These are phyloP conservation scores for Stenotaenia linearis DNA, from an alignment of 2,888 invertebrate species.

Conservation along the genomic window DNA sequence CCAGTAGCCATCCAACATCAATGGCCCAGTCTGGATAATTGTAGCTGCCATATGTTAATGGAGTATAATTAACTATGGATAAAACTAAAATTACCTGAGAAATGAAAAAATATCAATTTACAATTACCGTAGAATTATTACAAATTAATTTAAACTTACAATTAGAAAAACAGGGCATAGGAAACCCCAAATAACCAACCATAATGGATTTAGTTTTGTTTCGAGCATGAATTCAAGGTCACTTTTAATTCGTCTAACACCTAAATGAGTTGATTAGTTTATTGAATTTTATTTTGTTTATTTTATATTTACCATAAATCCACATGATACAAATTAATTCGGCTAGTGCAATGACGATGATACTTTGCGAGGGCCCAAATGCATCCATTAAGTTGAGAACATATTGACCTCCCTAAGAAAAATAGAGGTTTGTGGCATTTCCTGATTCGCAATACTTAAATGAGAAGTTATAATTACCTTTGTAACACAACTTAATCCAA, in stretches of 20 bases:
- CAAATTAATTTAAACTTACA: slow-evolving; percentile 33
- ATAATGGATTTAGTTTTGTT: slow-evolving; percentile 43
- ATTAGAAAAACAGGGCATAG: slow-evolving; percentile 48
- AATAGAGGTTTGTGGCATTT: neutral
- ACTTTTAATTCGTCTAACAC: slow-evolving; percentile 39
- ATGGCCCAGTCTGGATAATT: slow-evolving; percentile 41
- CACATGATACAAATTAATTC: slow-evolving; percentile 66
- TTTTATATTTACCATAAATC: slow-evolving; percentile 60
- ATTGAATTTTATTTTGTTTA: too few species aligned
- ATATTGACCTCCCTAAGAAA: slow-evolving; percentile 64
- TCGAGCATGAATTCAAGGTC: slow-evolving; percentile 46
- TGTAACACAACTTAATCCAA: slow-evolving; percentile 41
- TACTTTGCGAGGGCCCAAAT: slow-evolving; percentile 57
- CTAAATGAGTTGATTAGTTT: neutral
- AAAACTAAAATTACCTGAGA: slow-evolving; percentile 41
- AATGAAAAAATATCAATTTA: neutral
- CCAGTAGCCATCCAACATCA: slow-evolving; percentile 41
- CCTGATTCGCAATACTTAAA: slow-evolving; percentile 24
- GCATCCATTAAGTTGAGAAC: slow-evolving; percentile 65
- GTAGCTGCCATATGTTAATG: slow-evolving; percentile 38
- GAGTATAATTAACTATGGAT: slow-evolving; percentile 38
- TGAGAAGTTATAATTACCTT: slow-evolving; percentile 37
- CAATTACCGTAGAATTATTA: neutral
- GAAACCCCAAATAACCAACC: slow-evolving; percentile 50
- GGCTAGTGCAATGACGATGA: slow-evolving; percentile 63